Percentiles rank a stretch among this genome's conserved stretches.
Conservation (phyloP, 2,888 invertebrate genomes). For the Apodemia mormo region DNA sequence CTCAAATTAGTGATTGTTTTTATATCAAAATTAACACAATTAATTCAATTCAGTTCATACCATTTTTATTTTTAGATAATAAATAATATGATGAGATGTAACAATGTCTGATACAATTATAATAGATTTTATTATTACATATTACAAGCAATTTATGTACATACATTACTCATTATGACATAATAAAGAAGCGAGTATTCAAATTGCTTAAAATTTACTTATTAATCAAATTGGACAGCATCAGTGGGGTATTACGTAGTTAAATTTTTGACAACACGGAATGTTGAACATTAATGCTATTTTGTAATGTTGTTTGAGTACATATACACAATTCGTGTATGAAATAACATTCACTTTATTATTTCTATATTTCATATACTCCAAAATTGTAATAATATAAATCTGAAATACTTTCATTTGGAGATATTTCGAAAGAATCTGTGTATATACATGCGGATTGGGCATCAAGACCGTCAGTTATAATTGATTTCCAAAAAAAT, state of each 20-base stretch:
- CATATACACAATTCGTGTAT: too few relatives aligned
- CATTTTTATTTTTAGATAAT: background rate
- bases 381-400: too few relatives aligned
- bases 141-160: constrained; percentile 2
- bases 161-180: background rate
- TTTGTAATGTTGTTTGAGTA: background rate
- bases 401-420: too few relatives aligned
- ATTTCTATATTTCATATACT: too few relatives aligned
- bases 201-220: constrained; percentile 10
- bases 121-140: constrained; percentile 14
- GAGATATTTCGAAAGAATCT: too few relatives aligned
- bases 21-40: background rate
- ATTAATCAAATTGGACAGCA: constrained; percentile 9
- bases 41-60: background rate
- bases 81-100: background rate
- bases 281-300: constrained; percentile 16
- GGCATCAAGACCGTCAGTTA: too few relatives aligned
- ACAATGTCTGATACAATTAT: background rate
- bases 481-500: too few relatives aligned
- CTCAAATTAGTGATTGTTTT: background rate
- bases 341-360: too few relatives aligned
- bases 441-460: too few relatives aligned
- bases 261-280: background rate
- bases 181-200: constrained; percentile 4
- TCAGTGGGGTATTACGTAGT: constrained; percentile 8